Conservation (phyloP, 2,888 invertebrate species). For the Yponomeuta malinellus region DNA sequence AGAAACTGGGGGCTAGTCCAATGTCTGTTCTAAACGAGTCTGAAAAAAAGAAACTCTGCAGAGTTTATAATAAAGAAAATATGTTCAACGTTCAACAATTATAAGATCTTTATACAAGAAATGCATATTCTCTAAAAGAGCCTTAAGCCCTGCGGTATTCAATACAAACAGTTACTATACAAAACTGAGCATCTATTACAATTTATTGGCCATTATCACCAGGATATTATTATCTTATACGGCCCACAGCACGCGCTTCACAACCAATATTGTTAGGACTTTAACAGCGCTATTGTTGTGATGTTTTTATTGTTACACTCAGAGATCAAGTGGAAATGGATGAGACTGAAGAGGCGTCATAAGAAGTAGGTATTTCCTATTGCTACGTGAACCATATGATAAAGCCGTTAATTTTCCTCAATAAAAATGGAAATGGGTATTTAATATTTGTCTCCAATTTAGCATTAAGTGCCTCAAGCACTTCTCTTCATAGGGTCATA, state of each 20-base stretch:
- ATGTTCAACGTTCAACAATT: too few relatives aligned
- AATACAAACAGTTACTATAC: neutral
- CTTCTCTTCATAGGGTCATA: too few relatives aligned
- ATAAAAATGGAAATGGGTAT: neutral
- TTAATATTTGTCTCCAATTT: too few relatives aligned
- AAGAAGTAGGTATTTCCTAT: neutral
- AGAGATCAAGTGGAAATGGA: neutral
- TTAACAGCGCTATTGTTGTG: neutral
- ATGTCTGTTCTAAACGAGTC: too few relatives aligned
- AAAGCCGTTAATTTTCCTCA: neutral
- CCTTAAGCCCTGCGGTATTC: neutral
- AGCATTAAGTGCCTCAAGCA: too few relatives aligned
- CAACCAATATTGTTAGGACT: conserved; percentile 1
- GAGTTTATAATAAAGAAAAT: too few relatives aligned
- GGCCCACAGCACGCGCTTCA: neutral
- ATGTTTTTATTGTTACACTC: neutral
- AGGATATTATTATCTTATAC: conserved; percentile 12
- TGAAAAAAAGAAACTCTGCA: too few relatives aligned
- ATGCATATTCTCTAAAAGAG: neutral
- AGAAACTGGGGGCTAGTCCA: too few relatives aligned
- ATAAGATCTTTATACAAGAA: too few relatives aligned
- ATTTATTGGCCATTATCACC: conserved; percentile 53
- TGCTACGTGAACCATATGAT: neutral
- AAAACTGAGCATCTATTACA: conserved; percentile 17
- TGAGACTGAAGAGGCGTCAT: neutral